Conservation (phyloP, 2,113 vertebrate species). For the Callospermophilus lateralis region DNA sequence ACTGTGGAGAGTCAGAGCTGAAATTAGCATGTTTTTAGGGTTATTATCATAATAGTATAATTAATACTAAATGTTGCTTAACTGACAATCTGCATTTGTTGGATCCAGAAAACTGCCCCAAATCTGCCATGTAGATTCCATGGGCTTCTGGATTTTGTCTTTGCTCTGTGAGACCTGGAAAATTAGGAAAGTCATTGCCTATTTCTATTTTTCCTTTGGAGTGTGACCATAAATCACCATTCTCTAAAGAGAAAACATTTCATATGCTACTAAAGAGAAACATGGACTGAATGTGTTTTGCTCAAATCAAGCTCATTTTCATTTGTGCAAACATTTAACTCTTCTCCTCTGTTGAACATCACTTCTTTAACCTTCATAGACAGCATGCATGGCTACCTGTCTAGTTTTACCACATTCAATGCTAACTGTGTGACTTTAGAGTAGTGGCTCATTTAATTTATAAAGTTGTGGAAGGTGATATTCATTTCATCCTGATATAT, state of each 20-base stretch:
- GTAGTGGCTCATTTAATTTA: background rate
- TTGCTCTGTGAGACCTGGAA: background rate
- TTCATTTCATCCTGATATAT: background rate
- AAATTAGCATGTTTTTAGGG: background rate
- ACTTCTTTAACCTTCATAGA: constrained; percentile 18
- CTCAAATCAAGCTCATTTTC: background rate
- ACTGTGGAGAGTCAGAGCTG: background rate
- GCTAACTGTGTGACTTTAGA: background rate
- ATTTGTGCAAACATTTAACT: background rate
- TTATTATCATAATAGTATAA: background rate
- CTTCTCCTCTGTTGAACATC: background rate
- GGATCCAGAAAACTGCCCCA: background rate
- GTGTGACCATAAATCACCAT: background rate
- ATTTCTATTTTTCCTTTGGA: background rate
- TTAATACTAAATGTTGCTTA: background rate
- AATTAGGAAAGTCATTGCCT: background rate
- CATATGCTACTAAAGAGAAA: background rate
- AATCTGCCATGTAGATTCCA: background rate
- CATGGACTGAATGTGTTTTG: background rate
- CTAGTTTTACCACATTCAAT: background rate
- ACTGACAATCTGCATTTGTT: background rate
- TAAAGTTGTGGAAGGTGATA: background rate
- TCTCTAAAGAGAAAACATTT: background rate
- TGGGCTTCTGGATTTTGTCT: background rate
- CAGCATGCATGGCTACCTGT: background rate